Percentiles rank a stretch among this genome's conserved stretches.
These are phyloP conservation scores for Microcebus jonahi DNA, from an alignment of 2,113 vertebrate genomes.

Conservation along the genomic window DNA sequence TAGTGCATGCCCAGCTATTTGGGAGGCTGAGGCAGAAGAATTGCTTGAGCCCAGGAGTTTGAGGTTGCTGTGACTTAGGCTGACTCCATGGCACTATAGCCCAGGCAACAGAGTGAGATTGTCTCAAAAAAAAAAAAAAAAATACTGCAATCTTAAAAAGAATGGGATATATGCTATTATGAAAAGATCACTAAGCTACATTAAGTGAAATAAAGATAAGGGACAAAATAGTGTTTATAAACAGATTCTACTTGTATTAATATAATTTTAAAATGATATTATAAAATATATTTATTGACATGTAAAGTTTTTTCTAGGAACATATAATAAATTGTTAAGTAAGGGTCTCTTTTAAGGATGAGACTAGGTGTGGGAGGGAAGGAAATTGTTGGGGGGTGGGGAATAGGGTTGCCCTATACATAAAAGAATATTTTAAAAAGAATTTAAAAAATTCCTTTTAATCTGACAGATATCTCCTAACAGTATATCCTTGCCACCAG, in stretches of 20 bases:
- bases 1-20: no score
- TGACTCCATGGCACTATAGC: no score
- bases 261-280: background rate
- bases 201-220: background rate
- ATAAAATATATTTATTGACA: slow-evolving; percentile 5
- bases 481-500: background rate
- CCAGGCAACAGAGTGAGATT: no score
- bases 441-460: background rate
- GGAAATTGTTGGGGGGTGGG: background rate
- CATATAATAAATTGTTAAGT: background rate
- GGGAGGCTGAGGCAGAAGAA: no score
- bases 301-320: background rate
- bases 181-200: background rate
- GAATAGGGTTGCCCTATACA: background rate
- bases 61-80: no score
- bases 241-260: background rate
- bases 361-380: background rate
- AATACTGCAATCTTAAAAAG: background rate
- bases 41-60: no score
- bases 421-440: background rate
- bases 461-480: background rate
- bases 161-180: background rate
- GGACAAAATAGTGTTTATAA: background rate
- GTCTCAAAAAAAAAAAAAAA: no score
- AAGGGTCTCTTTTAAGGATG: background rate